Evolutionary conservation across 2,113 vertebrate species (phyloP), one percentile per base, ranked within the genome.

Genomic region (Gopherus evgoodei): DNA sequence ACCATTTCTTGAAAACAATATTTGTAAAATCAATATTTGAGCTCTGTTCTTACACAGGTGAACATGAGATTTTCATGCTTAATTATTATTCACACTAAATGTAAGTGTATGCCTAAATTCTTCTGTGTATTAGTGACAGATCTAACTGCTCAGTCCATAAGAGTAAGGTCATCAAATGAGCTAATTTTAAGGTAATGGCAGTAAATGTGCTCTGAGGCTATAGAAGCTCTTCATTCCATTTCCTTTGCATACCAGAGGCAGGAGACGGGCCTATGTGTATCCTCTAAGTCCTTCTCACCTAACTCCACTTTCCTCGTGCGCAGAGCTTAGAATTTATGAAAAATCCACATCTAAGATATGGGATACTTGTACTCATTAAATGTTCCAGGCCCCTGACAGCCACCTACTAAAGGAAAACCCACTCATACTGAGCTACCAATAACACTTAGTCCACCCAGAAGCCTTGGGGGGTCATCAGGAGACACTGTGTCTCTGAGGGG

Each of bases 21-120:
- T 56, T 62, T 47, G 76, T 90, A 72, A 89, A 79, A 88, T 47
- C 91, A 87, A 54, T 91, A 2, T 53, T 91, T 89, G 79, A 47
- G 87, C 69, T 95, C 90, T 81, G 80, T 75, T 53, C 42, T 79
- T 24, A 89, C 83, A 86, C 38, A 80, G 90, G 78, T 59, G 91
- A 76, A 35, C 29, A 35, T 8, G 86, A 56, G 56, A 88, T 82
- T 94, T 96, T 91, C 5, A 5, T 88, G 35, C 13, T 93, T 93
- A 12, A 38, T 14, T 91, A 86, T 52, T n/a, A 4, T 72, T 92
- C 93, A 44, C 44, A 69, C 85, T 89, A 81, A 47, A 49, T 89
- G 81, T 53, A 90, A 76, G 86, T 95, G 87, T 3, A 9, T 83
- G 13, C 87, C 91, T 88, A 93, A 95, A 90, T 22, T 75, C 10